phyloP scores from a whole-genome alignment of 2,888 invertebrate genomes.

The Lepetodrilus schrolli region DNA sequence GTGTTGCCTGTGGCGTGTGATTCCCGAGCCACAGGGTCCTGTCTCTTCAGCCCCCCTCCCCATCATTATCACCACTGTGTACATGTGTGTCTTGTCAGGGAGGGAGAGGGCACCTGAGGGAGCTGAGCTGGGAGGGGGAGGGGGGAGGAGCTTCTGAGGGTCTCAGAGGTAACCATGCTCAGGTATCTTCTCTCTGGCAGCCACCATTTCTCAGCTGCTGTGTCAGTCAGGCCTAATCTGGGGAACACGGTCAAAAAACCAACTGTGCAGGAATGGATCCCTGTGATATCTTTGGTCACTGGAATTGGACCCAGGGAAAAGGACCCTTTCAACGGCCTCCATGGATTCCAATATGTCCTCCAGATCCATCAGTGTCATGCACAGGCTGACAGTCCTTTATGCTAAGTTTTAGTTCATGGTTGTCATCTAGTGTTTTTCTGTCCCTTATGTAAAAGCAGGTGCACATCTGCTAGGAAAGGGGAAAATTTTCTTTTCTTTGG shows the following conservation, averaged over 20 bases:
- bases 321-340: not conserved
- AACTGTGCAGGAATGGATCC: conserved; percentile 14
- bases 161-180: not conserved
- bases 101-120: not conserved
- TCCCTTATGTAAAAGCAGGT: no score
- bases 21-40: conserved; percentile 11
- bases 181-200: not conserved
- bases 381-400: not conserved
- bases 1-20: not conserved
- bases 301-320: not conserved
- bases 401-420: not conserved
- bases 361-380: conserved; percentile 2
- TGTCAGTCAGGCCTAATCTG: conserved; percentile 24
- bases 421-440: not conserved
- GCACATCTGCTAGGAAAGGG: no score
- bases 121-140: not conserved
- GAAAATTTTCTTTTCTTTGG: no score
- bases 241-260: conserved; percentile 3
- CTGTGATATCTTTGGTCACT: not conserved
- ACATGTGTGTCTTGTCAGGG: conserved; percentile 25
- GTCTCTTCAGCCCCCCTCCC: not conserved
- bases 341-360: not conserved
- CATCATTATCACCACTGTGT: conserved; percentile 6
- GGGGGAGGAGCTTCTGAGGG: not conserved
- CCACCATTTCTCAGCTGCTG: not conserved